Percentiles rank a stretch among this genome's conserved stretches.
These are phyloP conservation scores for Whitmania pigra DNA, from an alignment of 1,140 invertebrate species.

Conservation along the genomic window DNA sequence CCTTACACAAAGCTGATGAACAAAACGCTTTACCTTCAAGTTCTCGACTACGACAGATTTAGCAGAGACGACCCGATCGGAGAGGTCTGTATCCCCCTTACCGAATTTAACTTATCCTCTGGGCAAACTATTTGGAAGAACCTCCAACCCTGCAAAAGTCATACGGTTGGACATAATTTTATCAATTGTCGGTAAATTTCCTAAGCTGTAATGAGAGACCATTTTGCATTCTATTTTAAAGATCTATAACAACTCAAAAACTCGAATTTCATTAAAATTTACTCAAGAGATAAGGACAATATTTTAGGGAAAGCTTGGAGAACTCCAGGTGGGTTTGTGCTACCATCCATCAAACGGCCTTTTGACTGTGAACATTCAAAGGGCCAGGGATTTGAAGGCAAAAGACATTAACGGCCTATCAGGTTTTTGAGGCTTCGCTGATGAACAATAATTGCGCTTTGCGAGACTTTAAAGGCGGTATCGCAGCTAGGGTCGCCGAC, in stretches of 20 bases:
- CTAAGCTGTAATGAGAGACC: no score
- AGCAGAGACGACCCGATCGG: conserved; percentile 87
- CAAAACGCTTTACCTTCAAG: conserved; percentile 78
- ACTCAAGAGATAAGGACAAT: background rate
- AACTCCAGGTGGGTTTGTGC: conserved; percentile 60
- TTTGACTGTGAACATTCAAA: conserved; percentile 61
- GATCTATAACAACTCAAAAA: no score
- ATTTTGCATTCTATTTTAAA: no score
- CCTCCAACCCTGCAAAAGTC: conserved; percentile 40
- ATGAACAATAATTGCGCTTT: background rate
- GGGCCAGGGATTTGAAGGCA: conserved; percentile 61
- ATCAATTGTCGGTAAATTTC: background rate
- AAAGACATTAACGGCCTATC: conserved; percentile 26
- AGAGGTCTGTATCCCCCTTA: conserved; percentile 79
- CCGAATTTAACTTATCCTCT: conserved; percentile 61
- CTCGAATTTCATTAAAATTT: no score
- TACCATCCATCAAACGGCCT: conserved; percentile 65
- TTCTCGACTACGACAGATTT: conserved; percentile 89
- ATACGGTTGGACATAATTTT: conserved; percentile 30
- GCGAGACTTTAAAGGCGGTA: no score
- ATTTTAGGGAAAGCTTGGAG: conserved; percentile 48
- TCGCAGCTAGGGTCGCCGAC: no score
- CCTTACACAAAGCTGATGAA: conserved; percentile 82
- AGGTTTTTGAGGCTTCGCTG: conserved; percentile 14
- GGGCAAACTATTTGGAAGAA: conserved; percentile 35